Base-by-base conservation (phyloP, 2,113 vertebrate species). In the Calyptomena viridis region DNA sequence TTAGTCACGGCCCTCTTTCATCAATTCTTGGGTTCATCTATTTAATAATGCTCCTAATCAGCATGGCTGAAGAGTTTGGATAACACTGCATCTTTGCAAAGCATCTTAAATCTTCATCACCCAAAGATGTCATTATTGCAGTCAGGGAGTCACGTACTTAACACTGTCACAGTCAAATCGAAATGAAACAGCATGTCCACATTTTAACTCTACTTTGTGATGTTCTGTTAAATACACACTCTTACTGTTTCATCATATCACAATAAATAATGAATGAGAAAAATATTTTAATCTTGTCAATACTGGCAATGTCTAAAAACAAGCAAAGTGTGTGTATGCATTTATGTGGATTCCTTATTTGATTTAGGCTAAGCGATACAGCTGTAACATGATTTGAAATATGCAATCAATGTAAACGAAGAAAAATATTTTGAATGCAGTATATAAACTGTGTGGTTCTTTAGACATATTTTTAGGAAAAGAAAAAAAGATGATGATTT, bases 361-460 rank as follows among this genome's bases (percentile, higher is more conserved):
- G 95, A 96, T 97, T 97, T 97, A 94, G 94, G 80, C 94, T 96
- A 97, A 96, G 97, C 52, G 86, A 96, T 96, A 97, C 96, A 97
- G 89, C 95, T 96, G 95, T 97, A 97, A 97, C 93, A 95, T 95
- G 97, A 79, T 95, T 97, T 81, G 66, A 97, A 97, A 97, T 97
- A 95, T 97, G 97, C 97, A 98, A 97, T 98, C 97, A 97, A 92
- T 88, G 95, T 97, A 98, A 97, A 97, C 89, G 88, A 97, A 96
- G 97, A 94, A 96, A 96, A 97, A 96, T 97, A 97, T 97, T 98
- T 97, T 97, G 96, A 97, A 97, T 96, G 95, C 93, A 94, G 96
- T 94, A 78, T 94, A 87, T 94, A 97, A 97, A 96, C 95, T 94
- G 69, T 87, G 94, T 92, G 93, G 87, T 81, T 96, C 94, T 94